A percentile compares a stretch with the other conserved stretches of the same genome.
These are phyloP conservation scores for Cettia cetti DNA, from an alignment of 2,113 vertebrate genomes.

Conservation along the genomic window DNA sequence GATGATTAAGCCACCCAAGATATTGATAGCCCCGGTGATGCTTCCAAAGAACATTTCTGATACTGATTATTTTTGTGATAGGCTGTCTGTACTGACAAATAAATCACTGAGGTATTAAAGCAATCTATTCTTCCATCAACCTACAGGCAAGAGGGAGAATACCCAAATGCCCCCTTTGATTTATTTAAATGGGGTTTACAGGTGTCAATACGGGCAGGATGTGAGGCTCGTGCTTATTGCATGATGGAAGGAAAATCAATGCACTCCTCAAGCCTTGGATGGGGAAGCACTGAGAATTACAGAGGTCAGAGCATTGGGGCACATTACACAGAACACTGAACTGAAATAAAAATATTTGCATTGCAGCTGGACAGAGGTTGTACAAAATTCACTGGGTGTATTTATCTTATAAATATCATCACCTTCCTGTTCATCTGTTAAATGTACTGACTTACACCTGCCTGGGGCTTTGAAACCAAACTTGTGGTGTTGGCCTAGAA, in stretches of 20 bases:
- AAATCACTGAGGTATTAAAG: neutral
- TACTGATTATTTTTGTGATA: neutral
- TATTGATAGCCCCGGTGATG: neutral
- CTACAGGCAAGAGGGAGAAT: neutral
- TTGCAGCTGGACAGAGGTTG: neutral
- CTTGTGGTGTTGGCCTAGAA: neutral
- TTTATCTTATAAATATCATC: neutral
- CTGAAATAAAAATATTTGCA: slow-evolving; percentile 51
- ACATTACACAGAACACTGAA: slow-evolving; percentile 5
- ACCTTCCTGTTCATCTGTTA: neutral
- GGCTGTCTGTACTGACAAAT: neutral
- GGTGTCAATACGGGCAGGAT: neutral
- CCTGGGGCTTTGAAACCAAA: neutral
- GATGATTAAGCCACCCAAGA: neutral
- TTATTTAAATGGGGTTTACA: slow-evolving; percentile 32
- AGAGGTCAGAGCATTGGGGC: slow-evolving; percentile 69
- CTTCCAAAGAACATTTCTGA: neutral
- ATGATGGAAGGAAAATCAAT: slow-evolving; percentile 78
- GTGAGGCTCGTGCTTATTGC: slow-evolving; percentile 33
- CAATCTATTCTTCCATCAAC: neutral
- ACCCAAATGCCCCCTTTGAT: neutral
- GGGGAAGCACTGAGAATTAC: slow-evolving; percentile 65
- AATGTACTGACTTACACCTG: neutral
- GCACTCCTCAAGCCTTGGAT: slow-evolving; percentile 62
- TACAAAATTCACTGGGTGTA: neutral